Base-by-base conservation (phyloP, 2,888 invertebrate species). In the Xestoiulus laeticollis region DNA sequence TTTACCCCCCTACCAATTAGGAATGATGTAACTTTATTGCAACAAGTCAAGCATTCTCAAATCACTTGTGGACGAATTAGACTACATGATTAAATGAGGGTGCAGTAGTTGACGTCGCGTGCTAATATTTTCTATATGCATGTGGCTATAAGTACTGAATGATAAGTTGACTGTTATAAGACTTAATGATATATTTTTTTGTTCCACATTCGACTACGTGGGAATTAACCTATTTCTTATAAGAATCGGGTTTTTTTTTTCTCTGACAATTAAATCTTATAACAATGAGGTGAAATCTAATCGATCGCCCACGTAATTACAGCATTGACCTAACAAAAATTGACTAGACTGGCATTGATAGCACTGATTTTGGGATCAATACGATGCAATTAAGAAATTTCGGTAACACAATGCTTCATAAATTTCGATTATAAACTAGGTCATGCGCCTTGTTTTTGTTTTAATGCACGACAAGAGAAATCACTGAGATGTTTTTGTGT, bases 161-260 rank as follows among this genome's bases (percentile, higher is more conserved):
- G 6, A 38, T 38, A 38, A 38, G 6, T 5, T 38, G 4, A 6
- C 2, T 38, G 6, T 6, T 38, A 2, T 5, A 38, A 2, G 33
- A 38, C 33, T 38, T 5, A 38, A 38, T 38, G 6, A 38, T 6
- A 38, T 38, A 5, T 38, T 38, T 78, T 78, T 78, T 78, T 78
- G 78, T 30, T 78, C 78, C 30, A 78, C 14, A 30, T 78, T 78
- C 78, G 78, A 78, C 6, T 22, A 30, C 30, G 78, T 78, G 78
- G 78, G 78, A 78, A 78, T 30, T 78, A 30, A 78, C 78, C 78
- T 78, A 78, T 30, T 78, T 78, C 78, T 26, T 78, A 30, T 26
- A 30, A 1, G 78, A 22, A 78, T 4, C 30, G 26, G 26, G 26
- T 78, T 68, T 14, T 78, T 78, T 22, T 30, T 78, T 59, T 8